Evolutionary conservation across 2,888 invertebrate species (phyloP).

Genomic region (Himalopsyche tibetana): DNA sequence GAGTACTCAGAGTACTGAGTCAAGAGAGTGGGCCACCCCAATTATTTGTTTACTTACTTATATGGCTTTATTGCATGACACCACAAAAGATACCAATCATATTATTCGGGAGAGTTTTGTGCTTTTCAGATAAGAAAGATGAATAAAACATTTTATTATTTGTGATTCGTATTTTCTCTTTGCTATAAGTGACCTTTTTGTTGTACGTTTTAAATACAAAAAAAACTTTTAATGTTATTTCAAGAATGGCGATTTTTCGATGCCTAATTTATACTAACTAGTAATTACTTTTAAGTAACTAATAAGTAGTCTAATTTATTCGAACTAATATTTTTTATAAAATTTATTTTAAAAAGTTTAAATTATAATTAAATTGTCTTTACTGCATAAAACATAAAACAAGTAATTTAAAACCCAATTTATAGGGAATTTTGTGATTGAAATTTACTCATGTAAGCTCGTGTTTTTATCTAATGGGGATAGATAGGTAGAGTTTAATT

Average conservation of each 20-base stretch:
- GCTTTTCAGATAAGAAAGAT: conserved; percentile 46
- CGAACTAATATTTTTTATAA: too few species aligned
- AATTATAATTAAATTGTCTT: too few species aligned
- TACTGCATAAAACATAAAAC: too few species aligned
- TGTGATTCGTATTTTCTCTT: background rate
- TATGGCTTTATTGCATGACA: conserved; percentile 62
- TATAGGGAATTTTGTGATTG: background rate
- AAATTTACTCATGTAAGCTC: background rate
- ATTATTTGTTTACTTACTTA: conserved; percentile 64
- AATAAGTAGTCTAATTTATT: too few species aligned
- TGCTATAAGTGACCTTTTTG: background rate
- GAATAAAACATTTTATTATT: background rate
- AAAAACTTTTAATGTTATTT: conserved; percentile 1
- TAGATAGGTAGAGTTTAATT: background rate
- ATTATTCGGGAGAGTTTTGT: conserved; percentile 43
- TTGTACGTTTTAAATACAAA: background rate
- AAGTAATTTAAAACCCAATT: too few species aligned
- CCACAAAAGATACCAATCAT: conserved; percentile 53
- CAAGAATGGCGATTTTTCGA: background rate
- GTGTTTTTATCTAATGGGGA: too few species aligned
- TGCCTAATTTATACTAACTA: too few species aligned
- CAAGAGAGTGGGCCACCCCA: conserved; percentile 60
- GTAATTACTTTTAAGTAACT: too few species aligned
- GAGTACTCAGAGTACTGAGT: conserved; percentile 64
- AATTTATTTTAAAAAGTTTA: too few species aligned